Conservation (phyloP, 2,888 invertebrate species). For the Hydropsyche betteni region DNA sequence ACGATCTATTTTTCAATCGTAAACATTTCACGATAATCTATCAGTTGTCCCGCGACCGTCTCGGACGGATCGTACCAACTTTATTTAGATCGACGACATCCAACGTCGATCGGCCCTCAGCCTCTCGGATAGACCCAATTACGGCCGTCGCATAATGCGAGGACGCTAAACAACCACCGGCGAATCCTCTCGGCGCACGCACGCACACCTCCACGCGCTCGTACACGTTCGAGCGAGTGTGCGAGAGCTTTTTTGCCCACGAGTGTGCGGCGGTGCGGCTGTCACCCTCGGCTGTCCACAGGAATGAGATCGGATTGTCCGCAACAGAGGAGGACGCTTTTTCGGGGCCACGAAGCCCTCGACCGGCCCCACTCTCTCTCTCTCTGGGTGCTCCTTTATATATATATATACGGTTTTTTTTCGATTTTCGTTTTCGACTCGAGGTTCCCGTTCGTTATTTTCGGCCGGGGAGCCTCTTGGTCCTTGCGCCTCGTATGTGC, state of each 20-base stretch:
- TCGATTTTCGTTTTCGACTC: constrained; percentile 11
- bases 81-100: too few relatives aligned
- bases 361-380: constrained; percentile 34
- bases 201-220: too few relatives aligned
- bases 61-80: too few relatives aligned
- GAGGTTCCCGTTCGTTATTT: neutral
- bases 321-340: constrained; percentile 46
- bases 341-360: constrained; percentile 43
- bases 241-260: constrained; percentile 2
- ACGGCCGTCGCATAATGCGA: too few relatives aligned
- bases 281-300: constrained; percentile 50
- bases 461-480: neutral
- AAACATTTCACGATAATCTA: too few relatives aligned
- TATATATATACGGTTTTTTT: neutral
- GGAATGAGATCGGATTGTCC: constrained; percentile 51
- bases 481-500: neutral
- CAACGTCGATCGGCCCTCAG: too few relatives aligned
- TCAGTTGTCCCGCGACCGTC: too few relatives aligned
- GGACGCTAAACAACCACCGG: too few relatives aligned
- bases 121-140: too few relatives aligned
- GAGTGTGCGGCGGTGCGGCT: constrained; percentile 40
- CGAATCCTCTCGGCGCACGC: too few relatives aligned
- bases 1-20: too few relatives aligned
- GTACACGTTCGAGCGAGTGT: neutral
- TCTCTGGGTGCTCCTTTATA: neutral